phyloP scores from a whole-genome alignment of 1,140 invertebrate genomes.

The Araneus ventricosus region DNA sequence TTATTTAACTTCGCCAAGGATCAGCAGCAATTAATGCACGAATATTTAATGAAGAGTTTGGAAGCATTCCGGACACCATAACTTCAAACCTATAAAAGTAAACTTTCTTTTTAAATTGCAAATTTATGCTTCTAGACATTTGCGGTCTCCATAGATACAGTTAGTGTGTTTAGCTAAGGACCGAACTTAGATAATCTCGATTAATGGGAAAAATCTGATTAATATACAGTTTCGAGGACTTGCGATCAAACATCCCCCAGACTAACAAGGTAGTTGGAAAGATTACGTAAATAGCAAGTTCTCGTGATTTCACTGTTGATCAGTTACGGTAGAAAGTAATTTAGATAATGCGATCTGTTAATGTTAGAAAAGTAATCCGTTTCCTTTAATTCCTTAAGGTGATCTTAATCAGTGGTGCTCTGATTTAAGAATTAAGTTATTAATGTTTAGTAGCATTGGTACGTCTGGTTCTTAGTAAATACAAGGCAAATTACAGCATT shows the following conservation, averaged over 20 bases:
- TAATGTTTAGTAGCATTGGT: neutral
- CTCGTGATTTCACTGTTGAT: neutral
- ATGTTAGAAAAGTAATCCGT: constrained; percentile 9
- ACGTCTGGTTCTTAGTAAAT: neutral
- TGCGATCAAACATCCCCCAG: neutral
- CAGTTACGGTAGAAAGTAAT: neutral
- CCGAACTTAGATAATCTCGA: neutral
- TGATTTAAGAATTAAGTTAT: constrained; percentile 18
- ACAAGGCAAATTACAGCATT: neutral
- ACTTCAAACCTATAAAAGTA: neutral
- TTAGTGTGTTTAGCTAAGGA: neutral
- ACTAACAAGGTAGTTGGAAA: neutral
- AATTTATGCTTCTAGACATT: neutral
- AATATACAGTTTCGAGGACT: neutral
- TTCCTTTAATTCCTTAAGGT: neutral
- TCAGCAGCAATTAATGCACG: neutral
- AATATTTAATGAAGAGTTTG: neutral
- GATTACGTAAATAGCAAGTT: neutral
- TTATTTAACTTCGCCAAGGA: neutral
- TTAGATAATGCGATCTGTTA: constrained; percentile 25
- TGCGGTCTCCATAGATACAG: neutral
- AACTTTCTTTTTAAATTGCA: neutral
- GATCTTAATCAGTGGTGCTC: neutral
- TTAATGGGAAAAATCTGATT: neutral
- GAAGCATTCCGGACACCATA: neutral